Evolutionary conservation across 2,797 vertebrate species (phyloP).

Genomic region (Muscicapa striata): DNA sequence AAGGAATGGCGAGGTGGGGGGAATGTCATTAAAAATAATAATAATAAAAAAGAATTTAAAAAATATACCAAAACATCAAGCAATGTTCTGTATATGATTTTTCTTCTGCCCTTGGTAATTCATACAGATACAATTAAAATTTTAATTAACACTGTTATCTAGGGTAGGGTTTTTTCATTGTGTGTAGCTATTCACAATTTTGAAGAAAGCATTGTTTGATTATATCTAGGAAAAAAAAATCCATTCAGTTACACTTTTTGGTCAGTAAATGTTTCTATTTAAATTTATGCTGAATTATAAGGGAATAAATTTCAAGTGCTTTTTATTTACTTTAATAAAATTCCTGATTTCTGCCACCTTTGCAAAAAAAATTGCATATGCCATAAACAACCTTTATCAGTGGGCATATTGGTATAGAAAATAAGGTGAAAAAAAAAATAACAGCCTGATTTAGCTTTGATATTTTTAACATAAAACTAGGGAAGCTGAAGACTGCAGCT

Average conservation of each 20-base stretch:
- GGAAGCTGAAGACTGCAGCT: background rate
- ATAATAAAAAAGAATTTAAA: accelerated
- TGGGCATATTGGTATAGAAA: background rate
- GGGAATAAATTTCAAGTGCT: background rate
- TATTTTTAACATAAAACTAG: background rate
- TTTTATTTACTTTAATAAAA: background rate
- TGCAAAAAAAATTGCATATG: background rate
- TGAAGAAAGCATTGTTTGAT: background rate
- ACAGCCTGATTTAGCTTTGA: background rate
- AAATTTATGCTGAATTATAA: background rate
- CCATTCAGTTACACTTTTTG: background rate
- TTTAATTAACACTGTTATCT: conserved; percentile 52
- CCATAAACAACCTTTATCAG: background rate
- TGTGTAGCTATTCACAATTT: background rate
- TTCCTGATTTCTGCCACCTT: background rate
- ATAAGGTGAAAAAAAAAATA: background rate
- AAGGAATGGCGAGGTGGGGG: background rate
- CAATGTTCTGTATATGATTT: background rate
- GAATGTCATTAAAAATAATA: background rate
- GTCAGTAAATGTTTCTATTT: background rate
- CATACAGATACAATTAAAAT: conserved; percentile 46
- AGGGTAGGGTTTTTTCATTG: background rate
- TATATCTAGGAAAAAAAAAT: background rate
- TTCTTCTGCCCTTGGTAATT: conserved; percentile 24
- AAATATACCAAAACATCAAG: background rate